phyloP scores from a whole-genome alignment of 2,113 vertebrate genomes.

The Corapipo altera region DNA sequence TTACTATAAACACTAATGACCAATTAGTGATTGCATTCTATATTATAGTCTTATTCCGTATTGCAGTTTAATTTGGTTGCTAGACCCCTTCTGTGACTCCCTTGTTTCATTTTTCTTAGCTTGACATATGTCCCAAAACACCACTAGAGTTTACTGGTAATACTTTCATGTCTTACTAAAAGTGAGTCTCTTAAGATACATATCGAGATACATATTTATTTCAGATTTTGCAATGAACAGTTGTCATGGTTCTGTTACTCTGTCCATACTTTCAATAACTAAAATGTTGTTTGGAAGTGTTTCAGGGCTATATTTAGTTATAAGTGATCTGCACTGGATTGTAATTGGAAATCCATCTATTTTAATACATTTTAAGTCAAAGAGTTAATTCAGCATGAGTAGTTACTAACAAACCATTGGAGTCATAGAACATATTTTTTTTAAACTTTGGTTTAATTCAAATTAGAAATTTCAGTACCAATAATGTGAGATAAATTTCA shows the following conservation, averaged over 20 bases:
- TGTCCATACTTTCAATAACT: neutral
- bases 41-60: neutral
- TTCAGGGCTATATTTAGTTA: neutral
- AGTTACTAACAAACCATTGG: neutral
- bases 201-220: neutral
- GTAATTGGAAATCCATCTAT: neutral
- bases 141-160: neutral
- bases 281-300: neutral
- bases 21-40: neutral
- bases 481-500: neutral
- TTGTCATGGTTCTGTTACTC: neutral
- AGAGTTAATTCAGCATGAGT: neutral
- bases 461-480: neutral
- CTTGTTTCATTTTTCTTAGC: neutral
- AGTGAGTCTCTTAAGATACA: neutral
- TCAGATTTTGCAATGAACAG: neutral
- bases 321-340: neutral
- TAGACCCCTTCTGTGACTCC: neutral
- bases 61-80: neutral
- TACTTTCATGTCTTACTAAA: neutral
- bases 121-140: neutral
- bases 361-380: neutral
- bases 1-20: neutral
- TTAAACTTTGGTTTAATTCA: neutral
- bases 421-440: neutral